Conservation (phyloP, 1,140 invertebrate species). For the Aphelinus certus region DNA sequence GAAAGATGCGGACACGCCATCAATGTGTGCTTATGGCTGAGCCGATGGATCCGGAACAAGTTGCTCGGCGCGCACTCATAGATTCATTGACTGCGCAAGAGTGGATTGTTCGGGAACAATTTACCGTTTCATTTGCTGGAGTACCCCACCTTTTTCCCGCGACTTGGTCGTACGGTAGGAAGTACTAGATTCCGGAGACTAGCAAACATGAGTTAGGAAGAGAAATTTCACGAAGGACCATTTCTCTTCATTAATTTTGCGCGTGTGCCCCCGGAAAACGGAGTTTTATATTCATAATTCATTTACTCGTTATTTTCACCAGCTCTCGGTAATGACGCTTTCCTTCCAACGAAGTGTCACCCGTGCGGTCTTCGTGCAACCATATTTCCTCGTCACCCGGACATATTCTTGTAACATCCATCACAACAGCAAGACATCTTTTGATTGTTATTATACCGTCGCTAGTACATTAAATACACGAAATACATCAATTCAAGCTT, state of each 20-base stretch:
- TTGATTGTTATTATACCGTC: too few relatives aligned
- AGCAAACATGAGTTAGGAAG: too few relatives aligned
- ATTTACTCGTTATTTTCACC: constrained; percentile 24
- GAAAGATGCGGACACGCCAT: too few relatives aligned
- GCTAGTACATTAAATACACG: too few relatives aligned
- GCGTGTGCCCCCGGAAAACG: background rate
- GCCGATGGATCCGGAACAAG: too few relatives aligned
- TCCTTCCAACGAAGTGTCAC: constrained; percentile 15
- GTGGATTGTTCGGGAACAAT: constrained; percentile 3
- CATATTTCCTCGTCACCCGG: constrained; percentile 16
- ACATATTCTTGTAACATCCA: constrained; percentile 16
- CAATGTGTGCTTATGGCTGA: too few relatives aligned
- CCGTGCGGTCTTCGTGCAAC: background rate
- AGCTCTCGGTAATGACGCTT: constrained; percentile 13
- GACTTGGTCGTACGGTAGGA: too few relatives aligned
- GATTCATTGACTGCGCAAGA: too few relatives aligned
- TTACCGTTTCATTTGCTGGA: constrained; percentile 31
- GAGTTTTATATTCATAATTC: constrained; percentile 28
- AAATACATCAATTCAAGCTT: too few relatives aligned
- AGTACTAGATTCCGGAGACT: too few relatives aligned
- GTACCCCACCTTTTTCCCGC: constrained; percentile 15
- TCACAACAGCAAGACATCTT: background rate
- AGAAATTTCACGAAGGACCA: too few relatives aligned
- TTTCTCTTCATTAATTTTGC: constrained; percentile 31
- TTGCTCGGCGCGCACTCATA: too few relatives aligned